Evolutionary conservation across 2,888 invertebrate genomes (phyloP).

Genomic region (Anoplius nigerrimus): DNA sequence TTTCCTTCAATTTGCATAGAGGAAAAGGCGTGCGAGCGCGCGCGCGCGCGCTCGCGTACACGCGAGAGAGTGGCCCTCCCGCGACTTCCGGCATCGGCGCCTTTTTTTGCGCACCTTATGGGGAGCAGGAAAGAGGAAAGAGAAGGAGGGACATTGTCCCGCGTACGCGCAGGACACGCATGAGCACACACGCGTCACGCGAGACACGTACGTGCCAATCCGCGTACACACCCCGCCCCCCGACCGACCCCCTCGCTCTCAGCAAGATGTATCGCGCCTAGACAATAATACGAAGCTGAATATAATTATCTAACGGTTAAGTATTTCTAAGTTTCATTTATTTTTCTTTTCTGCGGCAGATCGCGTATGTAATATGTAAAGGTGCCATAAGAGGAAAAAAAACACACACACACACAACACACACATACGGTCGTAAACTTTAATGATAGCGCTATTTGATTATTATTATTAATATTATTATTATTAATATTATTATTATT

Average conservation of each 20-base stretch:
- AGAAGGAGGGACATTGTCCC: too few relatives aligned
- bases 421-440: conserved; percentile 30
- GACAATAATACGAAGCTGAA: conserved; percentile 37
- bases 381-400: conserved; percentile 36
- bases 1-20: too few relatives aligned
- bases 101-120: too few relatives aligned
- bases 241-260: conserved; percentile 1
- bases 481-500: too few relatives aligned
- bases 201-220: background rate
- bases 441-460: conserved; percentile 9
- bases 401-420: conserved; percentile 5
- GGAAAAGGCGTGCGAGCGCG: too few relatives aligned
- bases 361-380: conserved; percentile 23
- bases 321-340: background rate
- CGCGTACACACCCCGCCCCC: background rate
- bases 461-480: too few relatives aligned
- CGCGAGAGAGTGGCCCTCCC: too few relatives aligned
- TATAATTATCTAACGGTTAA: conserved; percentile 36
- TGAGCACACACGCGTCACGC: too few relatives aligned
- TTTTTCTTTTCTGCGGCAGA: conserved; percentile 34
- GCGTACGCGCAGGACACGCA: too few relatives aligned
- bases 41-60: too few relatives aligned
- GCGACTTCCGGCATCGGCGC: too few relatives aligned
- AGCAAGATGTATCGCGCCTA: conserved; percentile 13
- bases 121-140: conserved; percentile 20